These are phyloP conservation scores for Pterostichus niger DNA, from an alignment of 2,888 invertebrate species.

Conservation along the genomic window DNA sequence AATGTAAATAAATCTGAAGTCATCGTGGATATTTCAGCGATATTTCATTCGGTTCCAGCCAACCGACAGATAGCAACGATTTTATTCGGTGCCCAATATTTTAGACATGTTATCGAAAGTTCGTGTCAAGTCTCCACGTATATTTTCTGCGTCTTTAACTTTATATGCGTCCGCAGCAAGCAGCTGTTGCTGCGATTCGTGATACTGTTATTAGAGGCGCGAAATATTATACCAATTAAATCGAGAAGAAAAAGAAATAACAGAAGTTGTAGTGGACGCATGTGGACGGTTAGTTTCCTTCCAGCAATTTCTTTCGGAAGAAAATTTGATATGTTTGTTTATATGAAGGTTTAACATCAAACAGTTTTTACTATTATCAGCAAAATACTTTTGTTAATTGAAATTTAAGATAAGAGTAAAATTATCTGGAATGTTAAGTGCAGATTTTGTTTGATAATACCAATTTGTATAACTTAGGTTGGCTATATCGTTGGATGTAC, in stretches of 20 bases:
- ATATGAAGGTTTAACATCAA: constrained; percentile 1
- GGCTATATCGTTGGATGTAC: too few species aligned
- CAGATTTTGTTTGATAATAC: too few species aligned
- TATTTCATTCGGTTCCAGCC: constrained; percentile 25
- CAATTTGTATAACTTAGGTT: too few species aligned
- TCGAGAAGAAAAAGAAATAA: constrained; percentile 43
- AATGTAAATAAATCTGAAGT: constrained; percentile 33
- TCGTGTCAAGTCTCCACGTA: constrained; percentile 26
- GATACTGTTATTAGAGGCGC: constrained; percentile 37
- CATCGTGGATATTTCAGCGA: not conserved
- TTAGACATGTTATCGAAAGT: constrained; percentile 39
- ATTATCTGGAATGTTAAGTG: too few species aligned
- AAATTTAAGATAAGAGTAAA: not conserved
- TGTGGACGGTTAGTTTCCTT: not conserved
- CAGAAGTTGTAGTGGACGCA: constrained; percentile 7
- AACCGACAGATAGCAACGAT: constrained; percentile 6
- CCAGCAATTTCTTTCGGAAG: not conserved
- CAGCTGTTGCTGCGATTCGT: constrained; percentile 30
- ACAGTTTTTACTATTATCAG: constrained; percentile 2
- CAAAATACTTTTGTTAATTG: not conserved
- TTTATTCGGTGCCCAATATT: constrained; percentile 33
- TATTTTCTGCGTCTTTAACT: constrained; percentile 28
- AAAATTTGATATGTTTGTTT: constrained; percentile 39
- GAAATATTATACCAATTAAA: constrained; percentile 45
- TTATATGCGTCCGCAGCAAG: constrained; percentile 34